Percentiles rank a stretch among this genome's conserved stretches.
Evolutionary conservation across 2,888 invertebrate genomes (phyloP).

Genomic region (Leptodirus hochenwartii): DNA sequence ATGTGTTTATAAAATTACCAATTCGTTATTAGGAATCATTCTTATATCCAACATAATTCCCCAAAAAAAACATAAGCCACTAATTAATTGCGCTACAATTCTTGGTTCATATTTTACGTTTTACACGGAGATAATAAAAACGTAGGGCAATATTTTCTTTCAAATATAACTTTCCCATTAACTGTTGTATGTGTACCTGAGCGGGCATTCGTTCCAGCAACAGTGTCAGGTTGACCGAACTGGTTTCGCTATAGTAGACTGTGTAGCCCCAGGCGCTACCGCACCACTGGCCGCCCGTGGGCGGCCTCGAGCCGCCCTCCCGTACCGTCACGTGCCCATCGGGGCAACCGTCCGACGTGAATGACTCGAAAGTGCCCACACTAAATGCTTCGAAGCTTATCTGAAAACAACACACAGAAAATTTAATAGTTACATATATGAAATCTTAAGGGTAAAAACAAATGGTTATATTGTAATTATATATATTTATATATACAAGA

Average conservation of each 20-base stretch:
- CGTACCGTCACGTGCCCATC: constrained; percentile 67
- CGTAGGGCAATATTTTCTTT: too few relatives aligned
- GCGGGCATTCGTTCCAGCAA: constrained; percentile 50
- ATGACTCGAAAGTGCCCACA: constrained; percentile 62
- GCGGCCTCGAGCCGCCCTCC: constrained; percentile 49
- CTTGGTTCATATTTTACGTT: too few relatives aligned
- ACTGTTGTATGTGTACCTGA: constrained; percentile 46
- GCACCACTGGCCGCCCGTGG: constrained; percentile 60
- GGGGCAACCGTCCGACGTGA: constrained; percentile 59
- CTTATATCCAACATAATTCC: too few relatives aligned
- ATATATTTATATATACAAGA: too few relatives aligned
- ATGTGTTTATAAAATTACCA: too few relatives aligned
- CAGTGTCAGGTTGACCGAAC: constrained; percentile 59
- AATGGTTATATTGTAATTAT: too few relatives aligned
- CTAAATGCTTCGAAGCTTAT: constrained; percentile 70
- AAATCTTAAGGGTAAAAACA: too few relatives aligned
- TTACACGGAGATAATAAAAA: too few relatives aligned
- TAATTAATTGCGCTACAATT: too few relatives aligned
- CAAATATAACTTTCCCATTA: too few relatives aligned
- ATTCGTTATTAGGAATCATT: too few relatives aligned
- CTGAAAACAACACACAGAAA: constrained; percentile 29
- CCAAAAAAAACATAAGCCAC: too few relatives aligned
- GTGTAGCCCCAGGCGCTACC: constrained; percentile 73
- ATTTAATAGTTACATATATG: constrained; percentile 8
- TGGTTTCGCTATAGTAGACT: constrained; percentile 68